Percentiles rank a stretch among this genome's conserved stretches.
Evolutionary conservation across 92 coral and sea anemone species (phyloP).

Genomic region (Hydrozoanthus gracilis): DNA sequence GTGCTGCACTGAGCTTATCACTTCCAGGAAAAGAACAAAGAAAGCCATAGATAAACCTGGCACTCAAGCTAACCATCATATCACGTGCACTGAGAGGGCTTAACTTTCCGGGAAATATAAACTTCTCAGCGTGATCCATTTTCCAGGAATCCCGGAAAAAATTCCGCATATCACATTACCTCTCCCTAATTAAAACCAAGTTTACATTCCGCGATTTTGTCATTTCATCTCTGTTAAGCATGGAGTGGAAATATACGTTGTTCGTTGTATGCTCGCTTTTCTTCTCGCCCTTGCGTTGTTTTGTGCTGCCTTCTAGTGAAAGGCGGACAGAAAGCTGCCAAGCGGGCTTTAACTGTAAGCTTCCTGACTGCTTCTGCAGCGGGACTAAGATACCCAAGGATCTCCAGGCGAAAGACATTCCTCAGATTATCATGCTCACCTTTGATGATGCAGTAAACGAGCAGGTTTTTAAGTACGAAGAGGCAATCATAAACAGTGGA

Average conservation of each 20-base stretch:
- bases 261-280: slow-evolving; percentile 1
- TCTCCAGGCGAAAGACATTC: slow-evolving; percentile 71
- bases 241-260: neutral
- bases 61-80: too few relatives aligned
- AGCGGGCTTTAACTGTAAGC: slow-evolving; percentile 68
- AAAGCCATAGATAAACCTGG: too few relatives aligned
- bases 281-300: neutral
- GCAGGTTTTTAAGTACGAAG: slow-evolving; percentile 60
- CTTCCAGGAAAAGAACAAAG: too few relatives aligned
- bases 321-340: neutral
- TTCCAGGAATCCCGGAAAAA: slow-evolving; percentile 6
- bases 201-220: neutral
- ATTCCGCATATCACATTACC: neutral
- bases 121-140: neutral
- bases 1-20: too few relatives aligned
- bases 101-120: too few relatives aligned
- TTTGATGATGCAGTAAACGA: slow-evolving; percentile 91
- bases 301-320: neutral
- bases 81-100: too few relatives aligned
- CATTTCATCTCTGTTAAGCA: neutral
- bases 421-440: slow-evolving; percentile 90
- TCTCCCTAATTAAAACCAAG: neutral
- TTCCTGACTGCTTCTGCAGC: slow-evolving; percentile 93
- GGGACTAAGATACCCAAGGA: slow-evolving; percentile 82
- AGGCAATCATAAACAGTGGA: slow-evolving; percentile 67